A percentile compares a stretch with the other conserved stretches of the same genome.
Conservation (phyloP, 2,797 vertebrate species). For the Odontamblyopus rebecca region DNA sequence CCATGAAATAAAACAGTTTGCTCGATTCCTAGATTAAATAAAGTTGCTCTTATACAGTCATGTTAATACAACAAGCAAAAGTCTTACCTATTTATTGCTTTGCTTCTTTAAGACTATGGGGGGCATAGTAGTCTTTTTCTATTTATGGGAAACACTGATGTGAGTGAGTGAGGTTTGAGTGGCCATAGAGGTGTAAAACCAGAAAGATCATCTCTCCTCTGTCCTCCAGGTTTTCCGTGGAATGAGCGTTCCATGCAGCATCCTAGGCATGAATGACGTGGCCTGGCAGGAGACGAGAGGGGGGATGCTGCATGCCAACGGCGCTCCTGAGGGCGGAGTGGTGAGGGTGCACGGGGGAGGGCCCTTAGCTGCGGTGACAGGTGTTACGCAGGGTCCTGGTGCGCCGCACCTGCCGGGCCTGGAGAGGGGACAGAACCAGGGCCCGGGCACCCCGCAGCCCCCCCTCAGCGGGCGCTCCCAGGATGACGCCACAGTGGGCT, state of each 20-base stretch:
- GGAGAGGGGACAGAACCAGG: slow-evolving; percentile 66
- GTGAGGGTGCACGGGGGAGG: slow-evolving; percentile 68
- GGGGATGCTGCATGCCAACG: slow-evolving; percentile 77
- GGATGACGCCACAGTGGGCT: slow-evolving; percentile 76
- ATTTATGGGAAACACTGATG: too few species aligned
- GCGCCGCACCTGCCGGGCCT: slow-evolving; percentile 71
- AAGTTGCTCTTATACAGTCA: too few species aligned
- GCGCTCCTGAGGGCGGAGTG: slow-evolving; percentile 72
- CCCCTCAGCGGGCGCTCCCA: slow-evolving; percentile 74
- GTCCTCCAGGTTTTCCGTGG: slow-evolving; percentile 72
- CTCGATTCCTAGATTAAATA: too few species aligned
- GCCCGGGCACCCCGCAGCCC: slow-evolving; percentile 68
- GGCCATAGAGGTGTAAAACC: too few species aligned
- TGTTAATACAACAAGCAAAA: too few species aligned
- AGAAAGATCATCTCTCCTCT: not conserved
- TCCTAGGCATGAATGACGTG: slow-evolving; percentile 84
- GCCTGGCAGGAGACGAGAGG: slow-evolving; percentile 83
- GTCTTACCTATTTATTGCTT: too few species aligned
- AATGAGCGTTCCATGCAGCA: slow-evolving; percentile 83
- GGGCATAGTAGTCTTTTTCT: too few species aligned
- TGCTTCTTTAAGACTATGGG: too few species aligned
- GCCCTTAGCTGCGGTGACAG: slow-evolving; percentile 65
- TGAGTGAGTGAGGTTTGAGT: too few species aligned
- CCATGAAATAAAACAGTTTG: too few species aligned
- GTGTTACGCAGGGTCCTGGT: slow-evolving; percentile 57